These are phyloP conservation scores for Allolobophora icterica DNA, from an alignment of 2,888 invertebrate species.

Conservation along the genomic window DNA sequence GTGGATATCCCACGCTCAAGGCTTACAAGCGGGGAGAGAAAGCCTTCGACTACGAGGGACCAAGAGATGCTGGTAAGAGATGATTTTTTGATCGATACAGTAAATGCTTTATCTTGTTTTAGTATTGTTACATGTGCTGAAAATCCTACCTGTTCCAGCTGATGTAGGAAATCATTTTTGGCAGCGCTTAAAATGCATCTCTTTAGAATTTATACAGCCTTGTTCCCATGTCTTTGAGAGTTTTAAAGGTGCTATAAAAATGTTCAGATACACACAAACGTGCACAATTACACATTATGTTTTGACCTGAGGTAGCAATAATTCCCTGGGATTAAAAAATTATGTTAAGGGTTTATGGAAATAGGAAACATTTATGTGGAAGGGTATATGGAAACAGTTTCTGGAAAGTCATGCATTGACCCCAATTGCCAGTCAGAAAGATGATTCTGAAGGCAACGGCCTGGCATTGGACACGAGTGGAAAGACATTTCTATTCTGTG, in stretches of 20 bases:
- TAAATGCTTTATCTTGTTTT: background rate
- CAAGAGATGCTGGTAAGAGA: conserved; percentile 80
- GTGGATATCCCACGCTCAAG: conserved; percentile 95
- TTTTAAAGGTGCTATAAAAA: no score
- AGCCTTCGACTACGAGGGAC: conserved; percentile 90
- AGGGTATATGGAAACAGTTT: no score
- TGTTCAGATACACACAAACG: no score
- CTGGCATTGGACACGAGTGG: background rate
- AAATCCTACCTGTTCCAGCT: background rate
- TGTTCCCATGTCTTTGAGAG: background rate
- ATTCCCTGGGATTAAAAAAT: no score
- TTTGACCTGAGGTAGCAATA: no score
- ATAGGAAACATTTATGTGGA: no score
- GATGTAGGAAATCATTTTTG: background rate
- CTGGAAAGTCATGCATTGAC: no score
- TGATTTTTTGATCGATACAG: background rate
- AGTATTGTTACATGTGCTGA: background rate
- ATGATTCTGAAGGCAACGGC: background rate
- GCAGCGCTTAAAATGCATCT: background rate
- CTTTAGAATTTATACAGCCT: background rate
- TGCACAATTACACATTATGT: no score
- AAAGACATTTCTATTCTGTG: background rate
- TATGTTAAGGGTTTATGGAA: no score
- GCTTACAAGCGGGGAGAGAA: conserved; percentile 90
- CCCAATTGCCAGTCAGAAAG: background rate